Base-by-base conservation (phyloP, 2,113 vertebrate genomes). In the Pollachius pollachius region DNA sequence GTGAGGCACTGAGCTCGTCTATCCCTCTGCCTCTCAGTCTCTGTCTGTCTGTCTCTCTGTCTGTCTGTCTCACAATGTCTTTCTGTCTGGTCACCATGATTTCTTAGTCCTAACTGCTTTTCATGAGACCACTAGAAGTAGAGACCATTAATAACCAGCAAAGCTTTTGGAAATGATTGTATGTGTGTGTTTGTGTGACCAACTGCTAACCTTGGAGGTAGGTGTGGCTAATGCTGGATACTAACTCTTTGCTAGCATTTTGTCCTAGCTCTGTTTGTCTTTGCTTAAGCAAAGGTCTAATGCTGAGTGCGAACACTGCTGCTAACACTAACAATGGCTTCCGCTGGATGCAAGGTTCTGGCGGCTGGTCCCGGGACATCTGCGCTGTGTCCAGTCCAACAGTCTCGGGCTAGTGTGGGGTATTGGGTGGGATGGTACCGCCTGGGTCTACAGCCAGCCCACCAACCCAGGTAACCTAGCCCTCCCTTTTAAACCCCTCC, bases 311-410 rank as follows among this genome's bases (percentile, higher is more conserved):
- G 80, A 80, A 70, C 16, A n/a, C 41, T 48, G 41, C 8, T 13
- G 41, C 41, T 48, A 48, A 48, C 76, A 4, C 54, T 57, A n/a
- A 57, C 54, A 17, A 16, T n/a, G n/a, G 54, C 54, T 13, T 5
- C 54, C 15, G 81, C 85, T 82, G 80, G 30, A 34, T 34, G 30
- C 30, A 90, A 99, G 97, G 96, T 99, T 96, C 85, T 99, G 97
- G 97, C 91, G 93, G 5, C 97, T 98, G 85, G 89, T 99, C 70
- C 96, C 96, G 2, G 97, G 96, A 17, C 97, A 99, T 85, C 91
- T 99, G 79, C 91, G 91, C 17, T 71, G 92, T 75, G 82, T 99
- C 17, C 97, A 99, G 82, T 93, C 94, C 89, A 96, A 94, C 85
- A 92, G 92, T 88, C 90, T 83, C 16, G 96, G 97, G 18, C 89